Base-by-base conservation (phyloP, 2,888 invertebrate genomes). In the Fragum fragum region DNA sequence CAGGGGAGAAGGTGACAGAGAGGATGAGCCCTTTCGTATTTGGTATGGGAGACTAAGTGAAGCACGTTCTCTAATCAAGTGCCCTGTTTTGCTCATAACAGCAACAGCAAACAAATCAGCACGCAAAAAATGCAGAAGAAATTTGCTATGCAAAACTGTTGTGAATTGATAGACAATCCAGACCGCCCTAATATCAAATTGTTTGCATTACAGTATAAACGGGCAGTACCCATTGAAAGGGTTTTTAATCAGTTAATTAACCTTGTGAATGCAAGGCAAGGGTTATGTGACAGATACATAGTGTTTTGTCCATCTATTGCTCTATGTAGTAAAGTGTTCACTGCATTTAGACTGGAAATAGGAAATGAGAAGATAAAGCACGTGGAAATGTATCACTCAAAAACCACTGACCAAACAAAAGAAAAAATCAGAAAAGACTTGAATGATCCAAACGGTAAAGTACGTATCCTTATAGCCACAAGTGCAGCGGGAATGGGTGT, bases 21-120 rank as follows among this genome's bases (percentile, higher is more conserved):
- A 36, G 14, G 32, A 68, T 21, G 59, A 11, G n/a, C 76, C 81
- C 28, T 83, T 86, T 69, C 57, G 82, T 21, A 29, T 32, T 23
- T 86, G 86, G 86, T 85, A 57, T 76, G 59, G 76, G 5, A 78
- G 73, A 53, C 52, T 85, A 14, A 74, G 78, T 14, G 76, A 86
- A 71, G 14, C 70, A 16, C 47, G 79, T 6, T 81, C 79, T 28
- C 28, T 81, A 3, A 66, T 74, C 16, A 23, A 57, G 11, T 75
- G 78, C 26, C 76, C 78, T 9, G 55, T 82, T 36, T 59, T 83
- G 26, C 66, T 81, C 5, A 59, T 83, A 14, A 86, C 83, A 63
- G 72, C 79, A 14, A 86, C 83, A 63, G 72, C 79, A 21, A 76
- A 69, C 42, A 72, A 52, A 53, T 21, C 63, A 26, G 47, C 71